Percentiles rank a stretch among this genome's conserved stretches.
phyloP scores from a whole-genome alignment of 2,888 invertebrate species.

The Crepidodera aurea region DNA sequence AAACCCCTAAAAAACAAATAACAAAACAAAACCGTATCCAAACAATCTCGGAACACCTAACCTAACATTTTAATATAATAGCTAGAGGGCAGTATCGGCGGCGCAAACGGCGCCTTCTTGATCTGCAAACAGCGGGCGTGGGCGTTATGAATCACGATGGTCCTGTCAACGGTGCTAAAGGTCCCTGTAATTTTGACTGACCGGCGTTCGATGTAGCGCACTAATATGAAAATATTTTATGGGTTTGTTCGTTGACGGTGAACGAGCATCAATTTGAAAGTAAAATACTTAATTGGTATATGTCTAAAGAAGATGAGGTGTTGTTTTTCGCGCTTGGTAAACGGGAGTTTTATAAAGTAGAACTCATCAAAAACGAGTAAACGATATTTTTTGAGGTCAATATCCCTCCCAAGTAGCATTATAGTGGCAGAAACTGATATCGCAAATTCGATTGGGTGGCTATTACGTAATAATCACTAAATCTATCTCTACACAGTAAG shows the following conservation, averaged over 20 bases:
- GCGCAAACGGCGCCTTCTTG: constrained; percentile 2
- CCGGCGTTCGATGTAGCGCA: neutral
- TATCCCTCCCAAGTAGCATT: no score
- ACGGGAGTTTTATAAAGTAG: no score
- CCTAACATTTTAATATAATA: neutral
- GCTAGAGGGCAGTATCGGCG: constrained; percentile 9
- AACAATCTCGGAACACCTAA: neutral
- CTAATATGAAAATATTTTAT: constrained; percentile 4
- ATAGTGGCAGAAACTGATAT: no score
- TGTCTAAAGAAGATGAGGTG: neutral
- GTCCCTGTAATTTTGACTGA: constrained; percentile 51
- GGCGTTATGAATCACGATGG: constrained; percentile 54
- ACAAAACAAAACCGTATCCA: neutral
- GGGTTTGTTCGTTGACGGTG: neutral
- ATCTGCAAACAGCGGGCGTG: neutral
- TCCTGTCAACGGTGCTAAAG: constrained; percentile 55
- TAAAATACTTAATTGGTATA: neutral
- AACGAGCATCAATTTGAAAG: neutral
- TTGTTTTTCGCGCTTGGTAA: neutral
- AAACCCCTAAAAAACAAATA: neutral
- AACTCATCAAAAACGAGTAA: no score
- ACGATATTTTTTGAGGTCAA: no score
- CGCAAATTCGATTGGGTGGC: no score
- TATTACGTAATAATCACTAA: no score
- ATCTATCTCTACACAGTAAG: no score